phyloP scores from a whole-genome alignment of 2,888 invertebrate genomes.

The Cyaniris semiargus region DNA sequence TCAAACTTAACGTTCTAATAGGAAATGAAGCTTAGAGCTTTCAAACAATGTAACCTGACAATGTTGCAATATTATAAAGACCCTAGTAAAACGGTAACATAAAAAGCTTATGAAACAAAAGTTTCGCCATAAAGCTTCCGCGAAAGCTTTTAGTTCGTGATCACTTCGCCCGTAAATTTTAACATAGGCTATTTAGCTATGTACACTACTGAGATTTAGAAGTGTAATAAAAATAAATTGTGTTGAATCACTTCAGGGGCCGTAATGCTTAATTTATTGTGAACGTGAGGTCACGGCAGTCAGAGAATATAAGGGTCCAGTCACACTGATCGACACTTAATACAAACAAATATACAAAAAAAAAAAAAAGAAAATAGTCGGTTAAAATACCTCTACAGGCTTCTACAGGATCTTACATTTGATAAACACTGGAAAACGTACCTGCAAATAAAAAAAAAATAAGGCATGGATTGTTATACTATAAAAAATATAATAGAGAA shows the following conservation, averaged over 20 bases:
- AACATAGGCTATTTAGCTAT: slow-evolving; percentile 29
- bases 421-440: too few relatives aligned
- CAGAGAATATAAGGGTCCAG: not conserved
- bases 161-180: slow-evolving; percentile 10
- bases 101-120: slow-evolving; percentile 24
- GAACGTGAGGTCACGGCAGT: slow-evolving; percentile 35
- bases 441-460: too few relatives aligned
- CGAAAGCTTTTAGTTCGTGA: slow-evolving; percentile 27
- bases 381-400: too few relatives aligned
- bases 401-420: not conserved
- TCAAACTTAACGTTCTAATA: not conserved
- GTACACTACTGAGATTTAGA: slow-evolving; percentile 28
- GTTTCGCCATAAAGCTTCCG: slow-evolving; percentile 16
- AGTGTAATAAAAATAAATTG: slow-evolving; percentile 30
- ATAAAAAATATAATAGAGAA: not conserved
- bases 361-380: too few relatives aligned
- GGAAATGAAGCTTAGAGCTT: not conserved
- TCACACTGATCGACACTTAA: not conserved
- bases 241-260: slow-evolving; percentile 32
- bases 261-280: slow-evolving; percentile 36
- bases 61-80: not conserved
- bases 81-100: not conserved
- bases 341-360: too few relatives aligned
- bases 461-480: not conserved
- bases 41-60: not conserved